Conservation (phyloP, 2,113 vertebrate genomes). For the Chrysochloris asiatica region DNA sequence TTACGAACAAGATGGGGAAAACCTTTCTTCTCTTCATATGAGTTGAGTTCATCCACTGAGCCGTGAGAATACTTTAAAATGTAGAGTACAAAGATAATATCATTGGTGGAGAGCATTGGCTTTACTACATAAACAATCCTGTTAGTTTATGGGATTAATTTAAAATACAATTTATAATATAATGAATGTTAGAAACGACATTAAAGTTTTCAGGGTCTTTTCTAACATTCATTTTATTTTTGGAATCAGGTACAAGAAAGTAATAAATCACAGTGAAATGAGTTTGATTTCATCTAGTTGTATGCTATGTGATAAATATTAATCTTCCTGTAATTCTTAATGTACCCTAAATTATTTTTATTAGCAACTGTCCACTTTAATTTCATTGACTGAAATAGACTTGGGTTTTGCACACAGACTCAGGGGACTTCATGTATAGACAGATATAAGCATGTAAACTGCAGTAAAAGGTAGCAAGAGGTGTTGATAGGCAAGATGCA, state of each 20-base stretch:
- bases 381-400: background rate
- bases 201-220: background rate
- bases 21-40: background rate
- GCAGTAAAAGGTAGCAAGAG: background rate
- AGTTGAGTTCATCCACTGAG: background rate
- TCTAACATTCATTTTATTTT: slow-evolving; percentile 30
- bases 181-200: background rate
- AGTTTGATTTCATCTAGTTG: background rate
- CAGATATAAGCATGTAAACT: background rate
- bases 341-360: background rate
- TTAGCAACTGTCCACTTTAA: slow-evolving; percentile 33
- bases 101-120: background rate
- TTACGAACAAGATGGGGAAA: background rate
- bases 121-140: background rate
- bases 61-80: slow-evolving; percentile 17
- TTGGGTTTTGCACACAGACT: background rate
- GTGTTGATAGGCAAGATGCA: background rate
- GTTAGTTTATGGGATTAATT: background rate
- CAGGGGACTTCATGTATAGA: background rate
- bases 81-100: background rate
- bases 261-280: slow-evolving; percentile 48
- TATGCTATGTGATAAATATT: background rate
- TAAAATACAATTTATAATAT: background rate
- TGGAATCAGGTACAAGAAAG: background rate
- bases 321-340: background rate